Base-by-base conservation (phyloP, 2,113 vertebrate species). In the Callospermophilus lateralis region DNA sequence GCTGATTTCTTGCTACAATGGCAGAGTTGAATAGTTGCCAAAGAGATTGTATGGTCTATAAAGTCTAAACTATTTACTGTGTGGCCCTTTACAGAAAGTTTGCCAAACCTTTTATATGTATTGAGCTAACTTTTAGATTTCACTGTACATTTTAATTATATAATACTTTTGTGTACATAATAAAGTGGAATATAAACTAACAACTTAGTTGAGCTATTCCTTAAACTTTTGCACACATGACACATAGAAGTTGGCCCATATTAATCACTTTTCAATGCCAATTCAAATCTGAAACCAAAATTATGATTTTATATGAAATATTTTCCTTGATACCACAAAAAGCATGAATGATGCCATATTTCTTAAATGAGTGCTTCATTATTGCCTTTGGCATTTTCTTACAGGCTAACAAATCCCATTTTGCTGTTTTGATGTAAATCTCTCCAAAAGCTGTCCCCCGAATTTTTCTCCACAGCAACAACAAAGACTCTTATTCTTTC, bases 51-150 rank as follows among this genome's bases (percentile, higher is more conserved):
- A 67, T 53, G 28, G 26, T 79, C 39, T 61, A n/a, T 84, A 94
- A 85, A 86, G 28, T 24, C 34, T 42, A 77, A 70, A 94, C 26
- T 42, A 63, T 90, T 90, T 90, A 42, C 22, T 9, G 13, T 86
- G 30, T 70, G 37, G 6, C 42, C 45, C 8, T 92, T 93, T 61
- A 55, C 2, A 74, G 42, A 51, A 78, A 63, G 24, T 42, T 92
- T 89, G 39, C 34, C 73, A 87, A 92, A n/a, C 20, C 4, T 19
- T 74, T 89, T 67, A 37, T 78, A 42, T 19, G 88, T 96, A 13
- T 93, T 55, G 42, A 93, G 63, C 20, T 89, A 86, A 84, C 7
- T 81, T 96, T 97, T 72, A 95, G 80, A 81, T 4, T n/a, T 67
- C 24, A 53, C 12, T 17, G 68, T 83, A 34, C 0, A 61, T 79